Conservation (phyloP, 2,113 vertebrate genomes). For the Labeo catla region DNA sequence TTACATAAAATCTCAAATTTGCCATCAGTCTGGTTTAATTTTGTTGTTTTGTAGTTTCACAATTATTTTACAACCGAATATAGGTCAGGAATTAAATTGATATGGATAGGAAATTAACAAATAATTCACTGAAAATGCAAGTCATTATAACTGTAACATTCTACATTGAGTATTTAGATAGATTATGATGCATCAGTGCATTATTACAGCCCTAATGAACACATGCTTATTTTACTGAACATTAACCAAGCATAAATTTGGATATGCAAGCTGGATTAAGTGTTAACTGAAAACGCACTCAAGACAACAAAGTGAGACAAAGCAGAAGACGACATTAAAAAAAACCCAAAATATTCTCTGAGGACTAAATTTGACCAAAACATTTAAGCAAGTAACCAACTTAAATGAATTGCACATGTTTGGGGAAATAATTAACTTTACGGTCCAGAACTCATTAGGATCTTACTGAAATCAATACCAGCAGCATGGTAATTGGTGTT, state of each 20-base stretch:
- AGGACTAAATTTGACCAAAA: slow-evolving; percentile 26
- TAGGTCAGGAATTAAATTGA: not conserved
- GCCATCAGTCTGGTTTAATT: not conserved
- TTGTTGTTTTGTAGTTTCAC: not conserved
- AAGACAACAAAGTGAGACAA: not conserved
- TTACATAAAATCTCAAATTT: not conserved
- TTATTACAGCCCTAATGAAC: not conserved
- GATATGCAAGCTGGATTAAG: not conserved
- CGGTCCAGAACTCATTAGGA: slow-evolving; percentile 59
- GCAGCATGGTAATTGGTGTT: slow-evolving; percentile 60
- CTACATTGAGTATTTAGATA: not conserved
- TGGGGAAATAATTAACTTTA: slow-evolving; percentile 62
- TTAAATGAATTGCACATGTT: slow-evolving; percentile 54
- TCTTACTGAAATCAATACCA: slow-evolving; percentile 55
- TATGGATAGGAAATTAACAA: not conserved
- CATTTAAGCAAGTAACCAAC: slow-evolving; percentile 55
- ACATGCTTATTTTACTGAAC: slow-evolving; percentile 15
- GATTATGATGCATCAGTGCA: not conserved
- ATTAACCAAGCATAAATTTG: not conserved
- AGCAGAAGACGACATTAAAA: not conserved
- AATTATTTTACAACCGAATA: not conserved
- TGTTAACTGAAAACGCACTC: not conserved
- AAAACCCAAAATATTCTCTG: slow-evolving; percentile 4
- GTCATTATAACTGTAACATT: not conserved
- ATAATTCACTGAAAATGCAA: not conserved